phyloP scores from a whole-genome alignment of 2,797 vertebrate genomes.

The Silurus lanzhouensis region DNA sequence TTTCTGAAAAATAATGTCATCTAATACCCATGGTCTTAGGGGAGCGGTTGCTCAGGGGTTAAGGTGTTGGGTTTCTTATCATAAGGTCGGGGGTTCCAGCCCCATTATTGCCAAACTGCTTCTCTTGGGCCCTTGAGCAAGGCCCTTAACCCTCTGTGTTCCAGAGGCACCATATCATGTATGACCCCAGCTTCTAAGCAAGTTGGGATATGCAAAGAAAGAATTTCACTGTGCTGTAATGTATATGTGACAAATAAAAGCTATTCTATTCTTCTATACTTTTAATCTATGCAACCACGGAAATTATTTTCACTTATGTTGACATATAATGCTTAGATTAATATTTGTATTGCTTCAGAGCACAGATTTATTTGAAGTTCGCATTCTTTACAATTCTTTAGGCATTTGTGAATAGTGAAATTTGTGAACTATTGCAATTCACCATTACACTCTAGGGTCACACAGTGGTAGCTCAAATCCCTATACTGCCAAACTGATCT shows the following conservation, averaged over 20 bases:
- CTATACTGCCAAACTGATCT: neutral
- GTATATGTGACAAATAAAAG: too few species aligned
- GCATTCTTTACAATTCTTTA: neutral
- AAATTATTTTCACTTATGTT: neutral
- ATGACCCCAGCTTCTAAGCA: too few species aligned
- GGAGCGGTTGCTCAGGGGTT: too few species aligned
- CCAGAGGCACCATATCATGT: too few species aligned
- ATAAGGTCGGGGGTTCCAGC: too few species aligned
- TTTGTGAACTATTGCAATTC: neutral
- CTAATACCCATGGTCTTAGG: neutral
- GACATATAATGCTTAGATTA: neutral
- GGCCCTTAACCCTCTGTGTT: too few species aligned
- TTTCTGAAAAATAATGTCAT: neutral
- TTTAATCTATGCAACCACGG: neutral
- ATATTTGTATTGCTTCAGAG: neutral
- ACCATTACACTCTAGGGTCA: neutral
- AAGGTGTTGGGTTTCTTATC: too few species aligned
- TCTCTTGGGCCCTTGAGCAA: too few species aligned
- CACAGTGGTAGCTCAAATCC: neutral
- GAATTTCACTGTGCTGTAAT: too few species aligned
- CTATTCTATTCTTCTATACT: neutral
- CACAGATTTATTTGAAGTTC: neutral
- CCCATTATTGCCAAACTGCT: too few species aligned
- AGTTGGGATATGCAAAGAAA: too few species aligned
- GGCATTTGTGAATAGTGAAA: neutral